phyloP scores from a whole-genome alignment of 2,797 vertebrate species.

The Lemur catta region DNA sequence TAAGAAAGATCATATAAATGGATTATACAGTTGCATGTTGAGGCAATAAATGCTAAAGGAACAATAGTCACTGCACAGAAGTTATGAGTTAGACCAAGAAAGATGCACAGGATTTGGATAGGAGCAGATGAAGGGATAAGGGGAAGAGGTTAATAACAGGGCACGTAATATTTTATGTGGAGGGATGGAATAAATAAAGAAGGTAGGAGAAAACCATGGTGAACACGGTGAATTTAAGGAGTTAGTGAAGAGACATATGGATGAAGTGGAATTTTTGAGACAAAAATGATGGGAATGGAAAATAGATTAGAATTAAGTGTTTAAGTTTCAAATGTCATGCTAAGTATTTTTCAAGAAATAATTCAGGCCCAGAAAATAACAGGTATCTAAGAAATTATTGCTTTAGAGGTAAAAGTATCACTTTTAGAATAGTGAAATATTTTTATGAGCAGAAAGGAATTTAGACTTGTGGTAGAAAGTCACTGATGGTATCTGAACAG shows the following conservation, averaged over 20 bases:
- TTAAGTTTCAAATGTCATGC: constrained; percentile 5
- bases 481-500: neutral
- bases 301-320: neutral
- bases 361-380: neutral
- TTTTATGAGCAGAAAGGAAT: constrained; percentile 42
- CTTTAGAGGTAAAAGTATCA: neutral
- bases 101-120: neutral
- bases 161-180: neutral
- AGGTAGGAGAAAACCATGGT: neutral
- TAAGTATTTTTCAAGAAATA: constrained; percentile 42
- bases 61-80: neutral
- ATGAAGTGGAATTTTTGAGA: neutral
- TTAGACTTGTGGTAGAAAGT: neutral
- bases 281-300: neutral
- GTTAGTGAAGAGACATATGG: neutral
- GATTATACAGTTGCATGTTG: neutral
- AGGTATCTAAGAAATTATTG: constrained; percentile 13
- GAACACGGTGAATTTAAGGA: constrained; percentile 16
- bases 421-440: constrained; percentile 26
- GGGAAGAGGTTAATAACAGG: neutral
- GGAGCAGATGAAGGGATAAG: neutral
- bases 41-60: neutral
- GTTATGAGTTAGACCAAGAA: neutral
- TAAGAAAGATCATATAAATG: neutral
- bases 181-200: neutral